phyloP scores from a whole-genome alignment of 2,113 vertebrate species.

The Chunga burmeisteri region DNA sequence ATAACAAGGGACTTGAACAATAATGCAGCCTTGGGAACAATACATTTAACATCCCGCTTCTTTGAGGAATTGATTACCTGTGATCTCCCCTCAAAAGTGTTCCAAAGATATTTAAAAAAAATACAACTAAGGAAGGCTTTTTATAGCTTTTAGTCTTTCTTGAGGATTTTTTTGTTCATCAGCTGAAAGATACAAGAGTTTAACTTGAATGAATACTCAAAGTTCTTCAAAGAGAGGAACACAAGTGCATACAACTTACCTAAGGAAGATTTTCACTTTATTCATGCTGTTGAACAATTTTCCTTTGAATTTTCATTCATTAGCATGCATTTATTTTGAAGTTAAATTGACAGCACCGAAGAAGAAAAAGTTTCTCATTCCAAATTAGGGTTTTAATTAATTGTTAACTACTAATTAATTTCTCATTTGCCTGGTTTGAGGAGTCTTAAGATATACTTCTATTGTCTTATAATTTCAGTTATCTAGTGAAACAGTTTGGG shows the following conservation, averaged over 20 bases:
- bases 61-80: background rate
- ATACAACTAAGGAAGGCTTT: background rate
- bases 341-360: background rate
- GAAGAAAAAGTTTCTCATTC: background rate
- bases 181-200: background rate
- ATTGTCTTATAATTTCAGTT: background rate
- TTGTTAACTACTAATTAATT: background rate
- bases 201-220: background rate
- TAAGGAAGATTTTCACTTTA: background rate
- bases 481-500: background rate
- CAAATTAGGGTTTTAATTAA: background rate
- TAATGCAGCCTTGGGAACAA: background rate
- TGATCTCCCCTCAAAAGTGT: background rate
- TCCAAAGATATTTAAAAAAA: background rate
- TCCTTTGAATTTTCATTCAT: background rate
- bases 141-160: background rate
- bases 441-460: background rate
- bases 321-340: background rate
- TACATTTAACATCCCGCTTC: background rate
- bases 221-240: background rate
- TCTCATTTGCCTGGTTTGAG: background rate
- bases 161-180: background rate
- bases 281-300: background rate
- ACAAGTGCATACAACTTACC: accelerated
- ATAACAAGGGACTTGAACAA: background rate